Percentiles rank a stretch among this genome's conserved stretches.
Conservation (phyloP, 2,113 vertebrate genomes). For the Hymenochirus boettgeri region DNA sequence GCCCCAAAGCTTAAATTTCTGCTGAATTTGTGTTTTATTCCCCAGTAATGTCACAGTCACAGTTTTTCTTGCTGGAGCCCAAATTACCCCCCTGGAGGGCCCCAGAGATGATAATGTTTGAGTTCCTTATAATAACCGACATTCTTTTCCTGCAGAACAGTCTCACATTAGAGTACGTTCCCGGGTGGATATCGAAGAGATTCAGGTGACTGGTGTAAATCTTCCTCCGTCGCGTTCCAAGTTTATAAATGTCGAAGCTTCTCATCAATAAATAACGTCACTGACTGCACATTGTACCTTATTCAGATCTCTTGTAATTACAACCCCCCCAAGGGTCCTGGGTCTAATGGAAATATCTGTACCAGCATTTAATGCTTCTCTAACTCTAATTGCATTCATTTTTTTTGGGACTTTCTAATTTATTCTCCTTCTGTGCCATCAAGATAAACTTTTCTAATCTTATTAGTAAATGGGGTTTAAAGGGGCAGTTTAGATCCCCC, state of each 20-base stretch:
- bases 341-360: constrained; percentile 5
- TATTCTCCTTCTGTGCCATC: too few relatives aligned
- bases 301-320: constrained; percentile 14
- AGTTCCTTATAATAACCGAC: constrained; percentile 6
- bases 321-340: neutral
- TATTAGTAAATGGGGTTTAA: too few relatives aligned
- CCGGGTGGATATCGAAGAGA: constrained; percentile 7
- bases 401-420: too few relatives aligned
- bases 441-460: too few relatives aligned
- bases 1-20: constrained; percentile 8
- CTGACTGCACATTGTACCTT: constrained; percentile 5
- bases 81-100: constrained; percentile 16
- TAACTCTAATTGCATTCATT: too few relatives aligned
- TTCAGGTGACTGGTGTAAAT: constrained; percentile 24
- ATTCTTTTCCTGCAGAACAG: neutral
- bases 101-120: constrained; percentile 20
- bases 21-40: constrained; percentile 7
- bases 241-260: constrained; percentile 14
- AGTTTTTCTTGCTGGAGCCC: constrained; percentile 1
- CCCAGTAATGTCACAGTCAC: neutral
- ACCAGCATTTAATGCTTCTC: constrained; percentile 5
- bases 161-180: too few relatives aligned
- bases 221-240: neutral
- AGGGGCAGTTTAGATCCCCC: too few relatives aligned
- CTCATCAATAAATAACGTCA: constrained; percentile 5